phyloP scores from a whole-genome alignment of 2,113 vertebrate species.

The Murina feae region DNA sequence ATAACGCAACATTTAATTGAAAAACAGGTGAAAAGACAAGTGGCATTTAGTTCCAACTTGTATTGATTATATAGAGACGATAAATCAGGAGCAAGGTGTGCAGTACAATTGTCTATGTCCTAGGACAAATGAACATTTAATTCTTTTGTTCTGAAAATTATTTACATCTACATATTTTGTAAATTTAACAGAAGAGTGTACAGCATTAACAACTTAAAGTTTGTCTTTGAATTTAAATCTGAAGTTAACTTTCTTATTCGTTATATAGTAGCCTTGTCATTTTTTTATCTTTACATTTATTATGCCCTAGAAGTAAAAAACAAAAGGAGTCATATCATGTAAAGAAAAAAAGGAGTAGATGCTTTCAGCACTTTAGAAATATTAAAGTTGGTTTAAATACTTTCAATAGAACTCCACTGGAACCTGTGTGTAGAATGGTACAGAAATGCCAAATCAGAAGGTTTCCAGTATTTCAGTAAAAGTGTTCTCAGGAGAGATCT shows the following conservation, averaged over 20 bases:
- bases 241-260: neutral
- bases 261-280: neutral
- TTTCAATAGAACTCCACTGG: neutral
- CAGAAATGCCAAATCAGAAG: neutral
- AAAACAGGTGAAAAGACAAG: slow-evolving; percentile 9
- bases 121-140: neutral
- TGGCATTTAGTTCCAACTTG: neutral
- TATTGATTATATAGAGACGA: neutral
- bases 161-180: neutral
- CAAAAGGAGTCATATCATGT: neutral
- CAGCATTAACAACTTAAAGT: neutral
- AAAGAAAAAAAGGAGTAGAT: neutral
- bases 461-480: neutral
- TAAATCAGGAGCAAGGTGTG: neutral
- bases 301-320: neutral
- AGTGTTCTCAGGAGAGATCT: neutral
- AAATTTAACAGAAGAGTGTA: neutral
- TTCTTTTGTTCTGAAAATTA: neutral
- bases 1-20: neutral
- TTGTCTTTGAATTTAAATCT: slow-evolving; percentile 13
- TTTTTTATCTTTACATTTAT: neutral
- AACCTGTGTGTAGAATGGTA: neutral
- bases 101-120: neutral
- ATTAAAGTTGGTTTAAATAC: neutral
- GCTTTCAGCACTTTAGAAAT: neutral